A percentile compares a stretch with the other conserved stretches of the same genome.
These are phyloP conservation scores for Cairina moschata DNA, from an alignment of 2,113 vertebrate genomes.

Conservation along the genomic window DNA sequence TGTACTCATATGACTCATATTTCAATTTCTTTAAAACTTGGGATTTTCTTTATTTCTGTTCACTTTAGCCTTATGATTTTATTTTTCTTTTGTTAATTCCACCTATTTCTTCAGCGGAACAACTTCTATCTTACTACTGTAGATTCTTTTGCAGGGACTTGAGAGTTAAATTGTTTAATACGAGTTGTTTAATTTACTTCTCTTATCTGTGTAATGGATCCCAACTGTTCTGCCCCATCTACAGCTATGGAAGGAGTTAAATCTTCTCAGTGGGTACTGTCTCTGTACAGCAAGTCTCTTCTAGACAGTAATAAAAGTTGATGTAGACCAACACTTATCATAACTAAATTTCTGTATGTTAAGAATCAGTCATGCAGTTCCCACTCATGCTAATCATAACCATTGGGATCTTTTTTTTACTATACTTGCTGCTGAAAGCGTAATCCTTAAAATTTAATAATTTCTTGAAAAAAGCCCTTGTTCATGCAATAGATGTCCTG, in stretches of 20 bases:
- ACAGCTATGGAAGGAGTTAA: neutral
- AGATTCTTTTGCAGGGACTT: neutral
- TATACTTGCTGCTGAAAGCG: neutral
- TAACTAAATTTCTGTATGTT: neutral
- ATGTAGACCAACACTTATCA: neutral
- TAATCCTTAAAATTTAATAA: neutral
- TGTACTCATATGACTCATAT: neutral
- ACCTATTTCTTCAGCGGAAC: fast-evolving
- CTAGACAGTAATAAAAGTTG: neutral
- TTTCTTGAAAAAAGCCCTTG: neutral
- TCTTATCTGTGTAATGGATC: neutral
- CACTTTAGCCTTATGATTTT: neutral
- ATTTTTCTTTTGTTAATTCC: neutral
- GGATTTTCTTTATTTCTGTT: neutral
- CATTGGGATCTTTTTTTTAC: neutral
- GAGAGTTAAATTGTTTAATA: neutral
- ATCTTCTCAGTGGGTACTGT: neutral
- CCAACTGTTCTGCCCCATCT: neutral
- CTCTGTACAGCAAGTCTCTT: neutral
- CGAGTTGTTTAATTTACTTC: neutral
- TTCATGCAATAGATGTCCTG: neutral
- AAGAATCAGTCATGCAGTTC: neutral
- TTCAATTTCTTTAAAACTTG: neutral
- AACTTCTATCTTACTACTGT: neutral
- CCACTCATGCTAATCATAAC: neutral